Evolutionary conservation across 2,888 invertebrate species (phyloP), one percentile per base, ranked within the genome.

Genomic region (Lampropteryx suffumata): DNA sequence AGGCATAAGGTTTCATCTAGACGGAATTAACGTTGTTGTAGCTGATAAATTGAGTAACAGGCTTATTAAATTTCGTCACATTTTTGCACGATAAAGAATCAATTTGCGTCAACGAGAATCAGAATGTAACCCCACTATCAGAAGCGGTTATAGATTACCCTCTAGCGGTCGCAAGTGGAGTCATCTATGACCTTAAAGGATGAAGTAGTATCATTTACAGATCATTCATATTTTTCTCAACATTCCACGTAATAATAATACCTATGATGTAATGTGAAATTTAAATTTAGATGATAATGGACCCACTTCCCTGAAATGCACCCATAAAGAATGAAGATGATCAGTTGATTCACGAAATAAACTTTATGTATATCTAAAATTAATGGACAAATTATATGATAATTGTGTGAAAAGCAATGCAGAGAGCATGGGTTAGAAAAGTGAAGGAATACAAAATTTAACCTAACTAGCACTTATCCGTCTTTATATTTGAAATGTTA

Each of bases 81-180:
- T 74, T 69, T 73, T 69, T 61, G 60, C n/a, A 71, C 65, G 82
- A 82, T 84, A 82, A 84, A 79, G 81, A 85, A 81, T 85, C 85
- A 87, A 88, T 86, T 87, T 86, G 74, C 84, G 85, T 86, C 86
- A 86, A 72, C 63, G 61, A 66, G 70, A 76, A 72, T 72, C 71
- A 72, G 54, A 64, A 62, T 63, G 74, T 77, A 71, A 71, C 72
- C 71, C 71, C 43, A 66, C 69, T 79, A 78, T 78, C 77, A 62
- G 58, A 32, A 46, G 59, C 53, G 56, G 56, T 46, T 54, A 53
- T 28, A 41, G 43, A 48, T 55, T 50, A 55, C 37, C 26, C 46
- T 42, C 56, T 29, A 50, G 35, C 39, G 33, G 46, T 17, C 49
- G 36, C 56, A 35, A 50, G 39, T 43, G 33, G 46, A 50, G 30